Evolutionary conservation across 92 coral and sea anemone genomes (phyloP), one percentile per base, ranked within the genome.

Genomic region (Porites lobata): DNA sequence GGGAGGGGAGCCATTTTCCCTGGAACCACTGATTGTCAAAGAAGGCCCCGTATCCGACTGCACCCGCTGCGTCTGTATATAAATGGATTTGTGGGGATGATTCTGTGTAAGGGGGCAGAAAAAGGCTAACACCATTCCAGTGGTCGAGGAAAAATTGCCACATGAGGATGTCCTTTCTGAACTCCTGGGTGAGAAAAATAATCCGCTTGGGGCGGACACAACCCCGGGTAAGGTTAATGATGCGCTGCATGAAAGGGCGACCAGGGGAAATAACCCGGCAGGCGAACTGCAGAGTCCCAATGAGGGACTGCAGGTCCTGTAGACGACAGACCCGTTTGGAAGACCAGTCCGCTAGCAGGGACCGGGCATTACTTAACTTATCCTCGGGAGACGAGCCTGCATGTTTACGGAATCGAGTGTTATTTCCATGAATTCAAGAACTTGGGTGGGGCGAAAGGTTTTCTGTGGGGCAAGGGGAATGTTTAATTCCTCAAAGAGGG

Each of bases 111-210:
- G 24, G 24, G 24, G 24, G 24, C 24, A 22, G 24, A 22, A 22
- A 22, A 22, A 22, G 24, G 24, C 24, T 22, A 22, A 22, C 24
- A 22, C 24, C 24, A 22, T 22, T 22, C 24, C 90, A 89, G 32
- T 85, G 72, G 26, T 32, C 22, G 15, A 93, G 72, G 64, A 93
- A 93, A 7, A 63, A 21, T 65, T 93, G 84, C 96, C 96, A 86
- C 93, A 93, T 90, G 12, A 57, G 52, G 7, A 88, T 86, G 47
- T 92, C 95, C 56, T 87, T 84, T 51, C 72, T 83, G 74, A 92
- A 84, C 8, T 92, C 95, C 0, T 57, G 15, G 63, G 18, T 82
- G n/a, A 92, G 71, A 68, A 59, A 7, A 75, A 50, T 6, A 50
- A 19, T 11, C 50, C 14, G 66, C 64, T 26, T 15, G 2, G 80